These are phyloP conservation scores for Phymastichus coffea DNA, from an alignment of 1,140 invertebrate species.

Conservation along the genomic window DNA sequence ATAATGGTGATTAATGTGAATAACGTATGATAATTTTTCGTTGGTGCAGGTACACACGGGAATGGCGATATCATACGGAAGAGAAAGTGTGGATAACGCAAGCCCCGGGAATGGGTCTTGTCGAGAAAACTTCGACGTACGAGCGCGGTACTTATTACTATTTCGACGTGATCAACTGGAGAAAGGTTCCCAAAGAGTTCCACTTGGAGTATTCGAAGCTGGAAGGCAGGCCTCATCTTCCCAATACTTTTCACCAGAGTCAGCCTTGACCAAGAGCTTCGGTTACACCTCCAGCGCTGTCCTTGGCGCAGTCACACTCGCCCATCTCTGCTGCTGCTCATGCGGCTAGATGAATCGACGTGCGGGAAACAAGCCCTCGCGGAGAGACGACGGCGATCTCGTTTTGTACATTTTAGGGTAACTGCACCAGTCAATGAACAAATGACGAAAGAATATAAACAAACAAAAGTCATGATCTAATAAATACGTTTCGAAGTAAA, in stretches of 20 bases:
- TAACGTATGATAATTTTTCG: neutral
- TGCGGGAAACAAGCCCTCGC: too few species aligned
- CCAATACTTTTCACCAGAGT: conserved; percentile 51
- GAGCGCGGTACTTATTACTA: conserved; percentile 98
- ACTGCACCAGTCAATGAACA: too few species aligned
- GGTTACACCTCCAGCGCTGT: conserved; percentile 21
- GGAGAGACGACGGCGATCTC: neutral
- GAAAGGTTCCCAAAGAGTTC: conserved; percentile 95
- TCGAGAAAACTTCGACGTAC: conserved; percentile 92
- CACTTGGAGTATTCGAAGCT: conserved; percentile 96
- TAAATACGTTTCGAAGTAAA: too few species aligned
- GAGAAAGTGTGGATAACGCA: conserved; percentile 99
- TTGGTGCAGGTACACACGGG: conserved; percentile 81
- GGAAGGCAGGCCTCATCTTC: conserved; percentile 77
- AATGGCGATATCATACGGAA: conserved; percentile 99
- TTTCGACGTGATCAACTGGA: conserved; percentile 96
- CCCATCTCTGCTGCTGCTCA: neutral
- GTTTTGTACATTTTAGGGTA: conserved; percentile 3
- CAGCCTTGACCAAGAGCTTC: conserved; percentile 55
- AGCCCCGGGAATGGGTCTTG: conserved; percentile 86
- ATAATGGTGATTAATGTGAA: neutral
- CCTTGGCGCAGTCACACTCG: conserved; percentile 5
- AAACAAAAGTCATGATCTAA: too few species aligned
- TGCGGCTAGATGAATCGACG: conserved; percentile 17
- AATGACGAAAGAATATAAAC: too few species aligned